phyloP scores from a whole-genome alignment of 2,113 vertebrate species.

The Siphamia tubifer region DNA sequence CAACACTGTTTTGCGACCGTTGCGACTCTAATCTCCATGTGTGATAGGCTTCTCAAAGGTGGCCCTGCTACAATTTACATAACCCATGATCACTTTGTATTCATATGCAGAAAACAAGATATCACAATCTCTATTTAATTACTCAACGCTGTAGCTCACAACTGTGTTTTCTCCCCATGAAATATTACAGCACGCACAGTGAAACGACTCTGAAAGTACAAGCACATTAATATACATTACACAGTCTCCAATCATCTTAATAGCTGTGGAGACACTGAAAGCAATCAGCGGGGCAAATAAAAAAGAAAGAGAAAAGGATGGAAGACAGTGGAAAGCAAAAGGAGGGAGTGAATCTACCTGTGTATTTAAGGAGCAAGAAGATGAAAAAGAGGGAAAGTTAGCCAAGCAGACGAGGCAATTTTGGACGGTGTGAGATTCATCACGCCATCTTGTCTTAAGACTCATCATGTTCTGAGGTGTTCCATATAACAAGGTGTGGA shows the following conservation, averaged over 20 bases:
- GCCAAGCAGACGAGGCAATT: slow-evolving; percentile 60
- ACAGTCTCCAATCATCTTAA: slow-evolving; percentile 65
- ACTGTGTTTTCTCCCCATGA: slow-evolving; percentile 38
- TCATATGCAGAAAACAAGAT: slow-evolving; percentile 17
- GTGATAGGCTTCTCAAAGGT: not conserved
- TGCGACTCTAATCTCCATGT: slow-evolving; percentile 24
- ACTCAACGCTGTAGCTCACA: slow-evolving; percentile 24
- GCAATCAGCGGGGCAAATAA: slow-evolving; percentile 61
- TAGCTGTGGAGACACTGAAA: slow-evolving; percentile 51
- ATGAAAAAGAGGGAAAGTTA: slow-evolving; percentile 50
- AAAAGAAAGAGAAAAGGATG: slow-evolving; percentile 25
- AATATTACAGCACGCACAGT: slow-evolving; percentile 47
- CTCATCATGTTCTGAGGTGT: slow-evolving; percentile 55
- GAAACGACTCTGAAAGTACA: slow-evolving; percentile 46
- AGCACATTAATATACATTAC: slow-evolving; percentile 71
- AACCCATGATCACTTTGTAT: slow-evolving; percentile 13
- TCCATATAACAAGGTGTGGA: slow-evolving; percentile 73
- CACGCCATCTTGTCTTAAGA: slow-evolving; percentile 52
- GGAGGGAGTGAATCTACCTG: slow-evolving; percentile 23
- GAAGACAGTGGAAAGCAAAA: slow-evolving; percentile 20
- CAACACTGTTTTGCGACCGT: not conserved
- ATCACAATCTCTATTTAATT: slow-evolving; percentile 51
- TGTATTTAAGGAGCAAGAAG: slow-evolving; percentile 41
- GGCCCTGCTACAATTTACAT: not conserved
- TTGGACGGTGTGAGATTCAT: slow-evolving; percentile 44